phyloP scores from a whole-genome alignment of 2,888 invertebrate genomes.

The Hedychridium roseum region DNA sequence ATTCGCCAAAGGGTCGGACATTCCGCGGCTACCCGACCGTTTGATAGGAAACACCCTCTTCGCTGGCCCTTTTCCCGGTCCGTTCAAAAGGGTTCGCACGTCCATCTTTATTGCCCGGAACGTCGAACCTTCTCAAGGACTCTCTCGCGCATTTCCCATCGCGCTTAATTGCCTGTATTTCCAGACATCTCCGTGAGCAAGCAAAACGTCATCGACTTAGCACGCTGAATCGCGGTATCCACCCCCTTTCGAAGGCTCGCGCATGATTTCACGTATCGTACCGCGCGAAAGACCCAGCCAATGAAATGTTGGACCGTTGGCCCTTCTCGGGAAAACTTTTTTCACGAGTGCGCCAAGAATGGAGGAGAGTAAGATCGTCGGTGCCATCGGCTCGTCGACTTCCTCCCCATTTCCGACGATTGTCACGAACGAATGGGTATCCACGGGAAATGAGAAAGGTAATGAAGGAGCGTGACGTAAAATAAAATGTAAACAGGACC shows the following conservation, averaged over 20 bases:
- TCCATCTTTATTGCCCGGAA: constrained; percentile 43
- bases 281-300: background rate
- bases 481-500: constrained; percentile 53
- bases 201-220: constrained; percentile 11
- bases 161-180: too few relatives aligned
- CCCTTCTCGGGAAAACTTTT: too few relatives aligned
- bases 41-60: constrained; percentile 55
- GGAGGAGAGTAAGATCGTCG: too few relatives aligned
- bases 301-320: too few relatives aligned
- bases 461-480: constrained; percentile 50
- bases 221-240: background rate
- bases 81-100: constrained; percentile 48
- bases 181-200: constrained; percentile 25
- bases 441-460: constrained; percentile 48
- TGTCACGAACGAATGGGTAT: constrained; percentile 44
- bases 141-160: constrained; percentile 32
- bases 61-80: constrained; percentile 27
- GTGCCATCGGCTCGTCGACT: constrained; percentile 42
- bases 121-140: constrained; percentile 29
- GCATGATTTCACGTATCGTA: background rate
- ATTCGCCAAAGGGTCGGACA: constrained; percentile 32
- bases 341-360: too few relatives aligned
- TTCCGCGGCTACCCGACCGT: constrained; percentile 52
- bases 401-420: constrained; percentile 44
- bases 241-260: background rate